Percentiles rank a stretch among this genome's conserved stretches.
phyloP scores from a whole-genome alignment of 2,888 invertebrate genomes.

The Pedicia rivosa region DNA sequence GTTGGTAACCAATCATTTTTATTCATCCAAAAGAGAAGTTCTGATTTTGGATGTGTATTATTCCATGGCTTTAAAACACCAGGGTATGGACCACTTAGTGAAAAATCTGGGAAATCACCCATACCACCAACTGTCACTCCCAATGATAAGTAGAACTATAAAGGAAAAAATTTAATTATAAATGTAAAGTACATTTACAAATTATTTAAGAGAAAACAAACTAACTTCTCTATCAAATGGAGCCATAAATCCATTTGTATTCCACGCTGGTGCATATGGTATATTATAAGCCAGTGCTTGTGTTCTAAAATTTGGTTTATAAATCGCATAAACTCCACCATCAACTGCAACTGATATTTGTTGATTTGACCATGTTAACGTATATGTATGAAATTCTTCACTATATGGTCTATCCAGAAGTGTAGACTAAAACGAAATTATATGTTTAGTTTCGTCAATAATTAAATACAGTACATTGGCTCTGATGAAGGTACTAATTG shows the following conservation, averaged over 20 bases:
- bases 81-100: constrained; percentile 15
- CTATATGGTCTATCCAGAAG: too few species aligned
- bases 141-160: constrained; percentile 52
- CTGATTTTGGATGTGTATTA: constrained; percentile 46
- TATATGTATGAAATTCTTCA: constrained; percentile 48
- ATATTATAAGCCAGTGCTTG: constrained; percentile 13
- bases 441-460: too few species aligned
- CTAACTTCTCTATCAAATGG: constrained; percentile 61
- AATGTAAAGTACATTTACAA: constrained; percentile 4
- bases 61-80: constrained; percentile 52
- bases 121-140: constrained; percentile 66
- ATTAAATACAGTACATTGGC: too few species aligned
- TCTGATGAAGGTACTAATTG: too few species aligned
- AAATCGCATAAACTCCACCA: constrained; percentile 36
- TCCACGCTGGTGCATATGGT: constrained; percentile 37
- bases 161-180: constrained; percentile 5
- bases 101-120: constrained; percentile 47
- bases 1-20: constrained; percentile 46
- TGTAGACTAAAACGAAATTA: too few species aligned
- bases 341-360: constrained; percentile 32
- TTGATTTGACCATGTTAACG: constrained; percentile 42
- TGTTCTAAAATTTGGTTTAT: constrained; percentile 21
- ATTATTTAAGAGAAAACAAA: constrained; percentile 4
- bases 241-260: constrained; percentile 40
- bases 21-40: constrained; percentile 50